These are phyloP conservation scores for Tetranychus urticae DNA, from an alignment of 1,140 invertebrate genomes.

Conservation along the genomic window DNA sequence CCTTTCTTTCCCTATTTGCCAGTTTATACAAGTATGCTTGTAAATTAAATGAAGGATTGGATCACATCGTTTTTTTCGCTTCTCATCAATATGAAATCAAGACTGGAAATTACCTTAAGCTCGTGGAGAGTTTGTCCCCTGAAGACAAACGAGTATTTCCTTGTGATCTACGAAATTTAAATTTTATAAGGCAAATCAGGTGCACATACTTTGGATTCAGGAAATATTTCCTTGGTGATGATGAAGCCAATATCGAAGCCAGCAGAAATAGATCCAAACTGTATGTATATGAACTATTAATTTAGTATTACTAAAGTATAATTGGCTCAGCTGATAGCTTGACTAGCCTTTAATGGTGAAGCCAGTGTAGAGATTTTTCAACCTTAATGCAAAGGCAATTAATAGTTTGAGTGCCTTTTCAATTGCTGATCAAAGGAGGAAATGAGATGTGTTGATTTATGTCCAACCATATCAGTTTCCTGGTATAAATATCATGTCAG, in stretches of 20 bases:
- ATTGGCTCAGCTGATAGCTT: neutral
- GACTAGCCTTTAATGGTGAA: too few species aligned
- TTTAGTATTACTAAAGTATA: neutral
- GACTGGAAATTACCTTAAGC: slow-evolving; percentile 39
- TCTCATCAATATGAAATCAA: slow-evolving; percentile 52
- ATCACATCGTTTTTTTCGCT: slow-evolving; percentile 47
- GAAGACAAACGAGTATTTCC: slow-evolving; percentile 25
- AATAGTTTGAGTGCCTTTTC: too few species aligned
- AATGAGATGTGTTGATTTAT: too few species aligned
- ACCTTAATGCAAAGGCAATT: too few species aligned
- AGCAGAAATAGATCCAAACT: neutral
- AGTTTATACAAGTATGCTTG: slow-evolving; percentile 4
- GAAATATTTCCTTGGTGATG: slow-evolving; percentile 8
- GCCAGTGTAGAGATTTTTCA: too few species aligned
- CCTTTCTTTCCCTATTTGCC: neutral
- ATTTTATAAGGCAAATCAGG: slow-evolving; percentile 37
- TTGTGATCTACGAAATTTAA: slow-evolving; percentile 36
- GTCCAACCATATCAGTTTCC: too few species aligned
- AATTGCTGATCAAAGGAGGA: too few species aligned
- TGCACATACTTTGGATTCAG: neutral
- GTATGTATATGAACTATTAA: neutral
- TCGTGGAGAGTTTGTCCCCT: slow-evolving; percentile 17
- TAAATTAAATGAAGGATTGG: slow-evolving; percentile 17
- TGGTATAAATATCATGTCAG: too few species aligned
- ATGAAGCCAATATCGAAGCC: slow-evolving; percentile 2